phyloP scores from a whole-genome alignment of 2,888 invertebrate genomes.

The Meiosimyza decipiens region DNA sequence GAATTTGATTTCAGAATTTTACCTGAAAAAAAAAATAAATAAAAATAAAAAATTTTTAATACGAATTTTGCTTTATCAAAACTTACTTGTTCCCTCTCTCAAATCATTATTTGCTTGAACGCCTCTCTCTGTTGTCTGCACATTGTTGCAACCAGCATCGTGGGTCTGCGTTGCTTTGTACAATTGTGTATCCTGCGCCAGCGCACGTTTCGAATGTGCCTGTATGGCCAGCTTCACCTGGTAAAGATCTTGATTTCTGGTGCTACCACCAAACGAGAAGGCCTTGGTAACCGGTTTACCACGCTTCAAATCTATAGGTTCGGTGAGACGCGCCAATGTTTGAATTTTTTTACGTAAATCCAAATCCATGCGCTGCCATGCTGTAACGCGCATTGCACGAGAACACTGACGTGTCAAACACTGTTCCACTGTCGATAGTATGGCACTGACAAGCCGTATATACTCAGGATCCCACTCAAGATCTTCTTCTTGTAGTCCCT shows the following conservation, averaged over 20 bases:
- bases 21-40: constrained; percentile 48
- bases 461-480: constrained; percentile 70
- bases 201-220: constrained; percentile 65
- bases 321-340: constrained; percentile 71
- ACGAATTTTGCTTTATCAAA: neutral
- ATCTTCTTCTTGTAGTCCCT: constrained; percentile 65
- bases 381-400: constrained; percentile 73
- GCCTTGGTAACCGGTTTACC: constrained; percentile 61
- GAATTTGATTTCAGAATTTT: constrained; percentile 63
- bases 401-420: constrained; percentile 78
- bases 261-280: constrained; percentile 64
- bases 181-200: constrained; percentile 62
- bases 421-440: constrained; percentile 76
- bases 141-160: constrained; percentile 48
- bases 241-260: constrained; percentile 66
- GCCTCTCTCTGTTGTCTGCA: constrained; percentile 59
- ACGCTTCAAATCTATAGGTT: constrained; percentile 62
- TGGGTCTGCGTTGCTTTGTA: constrained; percentile 64
- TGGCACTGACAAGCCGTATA: constrained; percentile 72
- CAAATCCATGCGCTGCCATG: constrained; percentile 75
- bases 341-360: constrained; percentile 74
- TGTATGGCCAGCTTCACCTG: constrained; percentile 66
- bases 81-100: constrained; percentile 59
- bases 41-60: neutral
- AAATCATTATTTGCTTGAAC: constrained; percentile 62